phyloP scores from a whole-genome alignment of 92 coral and sea anemone genomes.

The Meandrina meandrites region DNA sequence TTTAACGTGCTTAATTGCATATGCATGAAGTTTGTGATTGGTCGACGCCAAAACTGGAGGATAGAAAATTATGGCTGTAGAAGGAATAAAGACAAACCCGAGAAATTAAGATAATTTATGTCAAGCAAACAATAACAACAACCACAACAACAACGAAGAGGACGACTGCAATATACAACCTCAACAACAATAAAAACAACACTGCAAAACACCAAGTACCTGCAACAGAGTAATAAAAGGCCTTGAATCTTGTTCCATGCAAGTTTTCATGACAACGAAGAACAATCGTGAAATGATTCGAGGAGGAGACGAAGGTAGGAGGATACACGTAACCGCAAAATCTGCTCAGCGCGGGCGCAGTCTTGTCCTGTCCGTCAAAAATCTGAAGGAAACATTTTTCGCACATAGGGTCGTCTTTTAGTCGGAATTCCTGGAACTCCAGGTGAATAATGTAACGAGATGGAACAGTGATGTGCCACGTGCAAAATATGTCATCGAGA shows the following conservation, averaged over 20 bases:
- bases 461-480: conserved; percentile 46
- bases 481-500: conserved; percentile 31
- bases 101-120: no score
- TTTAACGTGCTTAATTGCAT: no score
- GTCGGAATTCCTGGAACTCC: conserved; percentile 36
- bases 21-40: no score
- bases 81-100: neutral
- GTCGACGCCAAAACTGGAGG: no score
- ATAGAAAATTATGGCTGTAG: no score
- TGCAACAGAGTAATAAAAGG: neutral
- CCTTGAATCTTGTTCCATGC: conserved; percentile 1
- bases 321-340: conserved; percentile 56
- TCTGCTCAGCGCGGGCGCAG: conserved; percentile 21
- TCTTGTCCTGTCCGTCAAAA: conserved; percentile 27
- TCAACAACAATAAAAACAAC: neutral
- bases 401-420: conserved; percentile 49
- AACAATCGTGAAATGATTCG: conserved; percentile 22
- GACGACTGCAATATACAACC: neutral
- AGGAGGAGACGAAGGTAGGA: conserved; percentile 5
- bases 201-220: neutral
- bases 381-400: conserved; percentile 39
- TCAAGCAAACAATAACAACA: neutral
- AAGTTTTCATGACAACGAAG: conserved; percentile 18
- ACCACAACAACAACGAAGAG: neutral
- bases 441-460: conserved; percentile 39